Base-by-base conservation (phyloP, 2,113 vertebrate species). In the Passer montanus region DNA sequence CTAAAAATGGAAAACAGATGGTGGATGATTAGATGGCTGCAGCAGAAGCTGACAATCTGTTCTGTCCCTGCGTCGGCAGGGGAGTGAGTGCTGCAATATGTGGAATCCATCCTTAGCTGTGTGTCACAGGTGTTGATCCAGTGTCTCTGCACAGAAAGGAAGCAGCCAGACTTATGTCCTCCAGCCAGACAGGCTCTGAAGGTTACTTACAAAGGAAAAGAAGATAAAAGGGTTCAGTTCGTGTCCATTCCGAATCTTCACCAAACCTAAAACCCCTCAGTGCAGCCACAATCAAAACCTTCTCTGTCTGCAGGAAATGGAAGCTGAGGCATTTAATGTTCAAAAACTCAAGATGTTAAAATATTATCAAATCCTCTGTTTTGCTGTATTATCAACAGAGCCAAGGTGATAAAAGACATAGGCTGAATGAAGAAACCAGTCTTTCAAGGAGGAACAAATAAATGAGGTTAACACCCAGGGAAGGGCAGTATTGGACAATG, bases 1-100 rank as follows among this genome's bases (percentile, higher is more conserved):
- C 90, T 93, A 94, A 88, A 87, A 95, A 84, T 70, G 90, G 90
- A 52, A 83, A 96, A 1, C 90, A 90, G 95, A 91, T 97, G 95
- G 94, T 44, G 82, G 69, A 64, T 74, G 78, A 88, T 86, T 70
- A 46, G 86, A 74, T 59, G 75, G 76, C 86, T 89, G 90, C 88
- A 78, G 33, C 88, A 97, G 94, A 67, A 94, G 89, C 81, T 11
- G 64, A 67, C 90, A 96, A 74, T 73, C 93, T 94, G 81, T 20
- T 90, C 58, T 41, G 87, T 94, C 92, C 93, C 92, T 4, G 8
- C 1, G 4, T 28, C 28, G 17, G 87, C 67, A 63, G 90, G 88
- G 82, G 84, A 94, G 80, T 2, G 86, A 91, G 69, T 2, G 66
- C 24, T 89, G 28, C 74, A 79, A 83, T 30, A 43, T 50, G 49